Conservation (phyloP, 1,140 invertebrate genomes). For the Cheumatopsyche charites region DNA sequence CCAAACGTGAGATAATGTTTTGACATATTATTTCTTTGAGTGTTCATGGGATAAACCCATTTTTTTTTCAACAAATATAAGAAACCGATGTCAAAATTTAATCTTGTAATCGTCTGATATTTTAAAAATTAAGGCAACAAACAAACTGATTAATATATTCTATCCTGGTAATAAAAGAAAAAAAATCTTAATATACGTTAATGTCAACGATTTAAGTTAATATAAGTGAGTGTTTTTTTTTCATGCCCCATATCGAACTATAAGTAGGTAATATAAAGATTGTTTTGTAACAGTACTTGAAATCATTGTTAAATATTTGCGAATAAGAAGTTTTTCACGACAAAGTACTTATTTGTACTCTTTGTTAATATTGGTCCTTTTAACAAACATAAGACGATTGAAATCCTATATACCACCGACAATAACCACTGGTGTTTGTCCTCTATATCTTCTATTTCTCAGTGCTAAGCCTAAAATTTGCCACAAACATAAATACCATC, state of each 20-base stretch:
- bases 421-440: slow-evolving; percentile 34
- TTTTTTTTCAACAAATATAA: slow-evolving; percentile 3
- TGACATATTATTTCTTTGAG: slow-evolving; percentile 44
- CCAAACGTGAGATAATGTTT: slow-evolving; percentile 45
- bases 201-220: too few relatives aligned
- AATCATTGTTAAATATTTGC: slow-evolving; percentile 14
- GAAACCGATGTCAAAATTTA: too few relatives aligned
- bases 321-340: slow-evolving; percentile 4
- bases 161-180: too few relatives aligned
- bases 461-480: slow-evolving; percentile 35
- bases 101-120: too few relatives aligned
- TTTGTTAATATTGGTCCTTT: slow-evolving; percentile 25
- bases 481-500: slow-evolving; percentile 27
- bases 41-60: slow-evolving; percentile 5
- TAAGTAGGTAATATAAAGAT: too few relatives aligned
- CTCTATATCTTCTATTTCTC: not conserved
- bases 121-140: too few relatives aligned
- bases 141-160: too few relatives aligned
- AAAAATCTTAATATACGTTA: too few relatives aligned
- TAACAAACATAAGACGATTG: slow-evolving; percentile 38
- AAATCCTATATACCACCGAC: slow-evolving; percentile 40
- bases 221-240: not conserved
- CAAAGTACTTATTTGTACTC: slow-evolving; percentile 4
- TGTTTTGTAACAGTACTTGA: slow-evolving; percentile 20
- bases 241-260: not conserved